Evolutionary conservation across 2,888 invertebrate genomes (phyloP).

Genomic region (Kryphioiulus occultus): DNA sequence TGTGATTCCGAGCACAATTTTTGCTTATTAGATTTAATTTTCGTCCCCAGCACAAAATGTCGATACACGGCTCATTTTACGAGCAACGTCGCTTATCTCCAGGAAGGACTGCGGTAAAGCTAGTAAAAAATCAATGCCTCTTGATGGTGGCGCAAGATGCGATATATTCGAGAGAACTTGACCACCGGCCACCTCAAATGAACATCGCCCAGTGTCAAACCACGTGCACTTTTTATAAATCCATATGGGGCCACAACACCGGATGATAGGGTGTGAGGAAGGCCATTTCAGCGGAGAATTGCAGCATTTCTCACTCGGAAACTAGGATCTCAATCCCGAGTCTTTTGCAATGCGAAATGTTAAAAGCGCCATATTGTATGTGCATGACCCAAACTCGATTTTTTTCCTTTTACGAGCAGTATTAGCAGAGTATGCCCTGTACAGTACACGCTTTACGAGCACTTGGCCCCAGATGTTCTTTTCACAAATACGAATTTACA

Average conservation of each 20-base stretch:
- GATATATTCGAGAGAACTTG: constrained; percentile 22
- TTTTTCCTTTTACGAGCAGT: not conserved
- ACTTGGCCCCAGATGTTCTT: not conserved
- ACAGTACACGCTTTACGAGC: not conserved
- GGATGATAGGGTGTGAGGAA: not conserved
- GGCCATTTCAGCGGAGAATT: not conserved
- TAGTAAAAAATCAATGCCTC: constrained; percentile 20
- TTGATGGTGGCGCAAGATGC: constrained; percentile 14
- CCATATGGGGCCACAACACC: constrained; percentile 20
- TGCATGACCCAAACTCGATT: not conserved
- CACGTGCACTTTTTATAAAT: not conserved
- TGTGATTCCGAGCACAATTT: not conserved
- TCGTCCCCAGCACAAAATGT: not conserved
- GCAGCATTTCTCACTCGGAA: not conserved
- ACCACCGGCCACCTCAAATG: constrained; percentile 6
- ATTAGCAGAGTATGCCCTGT: not conserved
- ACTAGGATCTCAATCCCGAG: not conserved
- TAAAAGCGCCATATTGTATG: not conserved
- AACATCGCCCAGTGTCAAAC: not conserved
- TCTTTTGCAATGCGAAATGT: not conserved
- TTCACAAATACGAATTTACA: not conserved
- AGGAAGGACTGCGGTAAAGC: not conserved
- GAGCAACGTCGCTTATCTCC: not conserved
- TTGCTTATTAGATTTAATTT: constrained; percentile 24
- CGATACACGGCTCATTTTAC: not conserved